These are phyloP conservation scores for Scaptomyza graminum DNA, from an alignment of 1,140 invertebrate genomes.

Conservation along the genomic window DNA sequence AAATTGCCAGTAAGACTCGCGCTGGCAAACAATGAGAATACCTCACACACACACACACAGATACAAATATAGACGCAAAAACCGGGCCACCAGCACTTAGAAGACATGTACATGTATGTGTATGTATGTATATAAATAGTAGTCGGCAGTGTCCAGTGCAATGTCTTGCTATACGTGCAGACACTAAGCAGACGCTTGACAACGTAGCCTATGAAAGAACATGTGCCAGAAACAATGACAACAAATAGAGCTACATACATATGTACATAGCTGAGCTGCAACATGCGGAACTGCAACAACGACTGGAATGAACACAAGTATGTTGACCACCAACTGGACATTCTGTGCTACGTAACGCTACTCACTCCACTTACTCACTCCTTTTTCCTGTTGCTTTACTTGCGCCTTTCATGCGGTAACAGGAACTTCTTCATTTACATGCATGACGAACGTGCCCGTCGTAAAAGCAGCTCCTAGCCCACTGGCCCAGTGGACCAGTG, in stretches of 20 bases:
- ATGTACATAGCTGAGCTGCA: not conserved
- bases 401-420: constrained; percentile 16
- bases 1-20: not conserved
- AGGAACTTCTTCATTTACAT: constrained; percentile 76
- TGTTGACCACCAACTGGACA: constrained; percentile 26
- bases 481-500: too few species aligned
- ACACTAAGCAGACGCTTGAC: constrained; percentile 69
- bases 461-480: constrained; percentile 12
- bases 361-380: not conserved
- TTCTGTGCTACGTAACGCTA: constrained; percentile 6
- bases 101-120: not conserved
- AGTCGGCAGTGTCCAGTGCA: not conserved
- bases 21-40: too few species aligned
- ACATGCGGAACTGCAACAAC: not conserved
- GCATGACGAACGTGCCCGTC: constrained; percentile 67
- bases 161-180: constrained; percentile 23
- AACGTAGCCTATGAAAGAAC: constrained; percentile 60
- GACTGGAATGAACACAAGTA: not conserved
- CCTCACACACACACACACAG: not conserved
- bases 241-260: constrained; percentile 3
- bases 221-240: constrained; percentile 41
- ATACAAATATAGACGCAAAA: not conserved
- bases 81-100: not conserved
- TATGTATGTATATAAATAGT: not conserved
- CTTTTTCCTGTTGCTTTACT: constrained; percentile 14